Percentiles rank a stretch among this genome's conserved stretches.
These are phyloP conservation scores for Oceanodroma tethys DNA, from an alignment of 2,113 vertebrate genomes.

Conservation along the genomic window DNA sequence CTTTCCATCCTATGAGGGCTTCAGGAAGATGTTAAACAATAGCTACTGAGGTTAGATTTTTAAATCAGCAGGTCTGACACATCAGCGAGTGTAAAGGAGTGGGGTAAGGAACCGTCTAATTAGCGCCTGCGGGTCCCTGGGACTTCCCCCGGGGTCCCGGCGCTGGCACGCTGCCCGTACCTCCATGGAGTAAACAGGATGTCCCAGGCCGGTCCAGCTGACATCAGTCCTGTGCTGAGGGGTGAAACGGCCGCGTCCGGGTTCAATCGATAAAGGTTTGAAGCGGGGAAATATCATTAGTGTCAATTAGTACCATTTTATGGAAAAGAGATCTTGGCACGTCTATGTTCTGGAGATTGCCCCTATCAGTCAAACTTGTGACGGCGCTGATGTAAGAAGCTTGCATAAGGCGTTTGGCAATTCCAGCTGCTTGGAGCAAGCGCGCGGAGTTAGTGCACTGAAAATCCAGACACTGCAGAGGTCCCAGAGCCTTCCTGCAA, in stretches of 20 bases:
- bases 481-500: neutral
- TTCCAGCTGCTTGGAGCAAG: neutral
- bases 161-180: neutral
- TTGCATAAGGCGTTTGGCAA: neutral
- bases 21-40: constrained; percentile 49
- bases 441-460: accelerated
- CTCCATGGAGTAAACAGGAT: constrained; percentile 58
- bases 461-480: neutral
- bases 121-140: neutral
- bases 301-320: neutral
- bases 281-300: neutral
- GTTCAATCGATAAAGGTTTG: neutral
- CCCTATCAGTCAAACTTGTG: neutral
- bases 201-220: neutral
- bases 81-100: neutral
- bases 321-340: neutral
- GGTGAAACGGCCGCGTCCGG: neutral
- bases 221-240: neutral
- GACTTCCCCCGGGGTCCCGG: constrained; percentile 27
- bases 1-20: neutral
- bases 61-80: constrained; percentile 13
- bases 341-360: neutral
- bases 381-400: neutral
- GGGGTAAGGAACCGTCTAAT: neutral
- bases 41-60: neutral